Conservation (phyloP, 1,140 invertebrate genomes). For the Orius laevigatus region DNA sequence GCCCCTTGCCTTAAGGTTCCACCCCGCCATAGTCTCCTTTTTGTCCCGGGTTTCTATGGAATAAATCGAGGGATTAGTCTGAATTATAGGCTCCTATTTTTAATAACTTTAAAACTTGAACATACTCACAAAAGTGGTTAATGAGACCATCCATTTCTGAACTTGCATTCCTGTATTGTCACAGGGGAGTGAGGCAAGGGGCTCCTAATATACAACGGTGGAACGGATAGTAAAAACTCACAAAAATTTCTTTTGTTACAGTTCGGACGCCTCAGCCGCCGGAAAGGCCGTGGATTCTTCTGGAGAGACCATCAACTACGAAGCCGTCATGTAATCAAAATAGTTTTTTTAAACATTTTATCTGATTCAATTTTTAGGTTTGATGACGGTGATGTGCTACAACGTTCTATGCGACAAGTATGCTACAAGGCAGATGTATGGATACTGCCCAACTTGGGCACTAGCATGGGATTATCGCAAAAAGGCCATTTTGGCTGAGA, state of each 20-base stretch:
- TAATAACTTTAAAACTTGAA: too few relatives aligned
- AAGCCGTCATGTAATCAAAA: constrained; percentile 77
- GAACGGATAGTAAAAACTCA: too few relatives aligned
- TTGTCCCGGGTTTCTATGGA: too few relatives aligned
- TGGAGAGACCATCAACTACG: constrained; percentile 68
- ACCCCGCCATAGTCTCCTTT: too few relatives aligned
- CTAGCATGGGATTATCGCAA: constrained; percentile 96
- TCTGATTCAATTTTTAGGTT: constrained; percentile 41
- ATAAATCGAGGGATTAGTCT: too few relatives aligned
- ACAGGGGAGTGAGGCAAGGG: too few relatives aligned
- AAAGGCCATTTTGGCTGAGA: constrained; percentile 94
- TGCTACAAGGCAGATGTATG: constrained; percentile 93
- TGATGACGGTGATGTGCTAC: constrained; percentile 99
- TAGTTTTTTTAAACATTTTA: constrained; percentile 7
- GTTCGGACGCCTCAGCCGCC: constrained; percentile 77
- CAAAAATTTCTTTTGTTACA: constrained; percentile 60
- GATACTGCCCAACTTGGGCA: constrained; percentile 94
- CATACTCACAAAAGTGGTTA: too few relatives aligned
- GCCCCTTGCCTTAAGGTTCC: too few relatives aligned
- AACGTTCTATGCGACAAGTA: constrained; percentile 99
- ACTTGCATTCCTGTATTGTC: too few relatives aligned
- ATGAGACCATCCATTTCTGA: too few relatives aligned
- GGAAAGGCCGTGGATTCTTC: constrained; percentile 81
- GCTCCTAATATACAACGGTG: too few relatives aligned
- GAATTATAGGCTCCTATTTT: too few relatives aligned